phyloP scores from a whole-genome alignment of 1,140 invertebrate species.

The Notospermus geniculatus region DNA sequence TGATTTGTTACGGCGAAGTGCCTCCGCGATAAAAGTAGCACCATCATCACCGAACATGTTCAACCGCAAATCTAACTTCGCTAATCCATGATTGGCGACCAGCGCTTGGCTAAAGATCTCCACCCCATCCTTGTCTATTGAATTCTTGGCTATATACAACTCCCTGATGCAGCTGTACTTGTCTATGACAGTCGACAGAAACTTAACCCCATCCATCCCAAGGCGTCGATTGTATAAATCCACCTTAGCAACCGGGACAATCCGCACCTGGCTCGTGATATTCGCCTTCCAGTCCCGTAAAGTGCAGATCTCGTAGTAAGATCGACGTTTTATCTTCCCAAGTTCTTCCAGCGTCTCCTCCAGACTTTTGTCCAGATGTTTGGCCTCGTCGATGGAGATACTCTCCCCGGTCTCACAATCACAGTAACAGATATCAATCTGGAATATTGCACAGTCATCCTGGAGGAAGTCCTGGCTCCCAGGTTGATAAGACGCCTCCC shows the following conservation, averaged over 20 bases:
- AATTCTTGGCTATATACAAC: conserved; percentile 18
- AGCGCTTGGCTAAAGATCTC: conserved; percentile 2
- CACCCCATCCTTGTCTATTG: conserved; percentile 4
- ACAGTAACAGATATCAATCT: conserved; percentile 16
- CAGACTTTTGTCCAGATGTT: not conserved
- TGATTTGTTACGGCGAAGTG: conserved; percentile 33
- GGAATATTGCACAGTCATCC: conserved; percentile 10
- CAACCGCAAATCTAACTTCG: conserved; percentile 41
- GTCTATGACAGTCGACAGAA: not conserved
- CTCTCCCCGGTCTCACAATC: conserved; percentile 14
- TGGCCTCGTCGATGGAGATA: conserved; percentile 7
- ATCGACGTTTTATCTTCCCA: not conserved
- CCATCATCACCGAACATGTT: conserved; percentile 43
- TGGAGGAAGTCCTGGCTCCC: not conserved
- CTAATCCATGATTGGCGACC: conserved; percentile 12
- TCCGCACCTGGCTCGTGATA: not conserved
- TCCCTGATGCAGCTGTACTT: conserved; percentile 16
- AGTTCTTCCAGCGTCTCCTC: not conserved
- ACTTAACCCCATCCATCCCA: not conserved
- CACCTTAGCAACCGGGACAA: not conserved
- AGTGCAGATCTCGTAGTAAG: not conserved
- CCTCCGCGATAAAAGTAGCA: conserved; percentile 31
- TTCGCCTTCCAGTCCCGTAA: conserved; percentile 7
- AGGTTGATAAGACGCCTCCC: not conserved
- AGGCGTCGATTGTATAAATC: conserved; percentile 2